These are phyloP conservation scores for Arctocebus calabarensis DNA, from an alignment of 2,797 vertebrate genomes.

Conservation along the genomic window DNA sequence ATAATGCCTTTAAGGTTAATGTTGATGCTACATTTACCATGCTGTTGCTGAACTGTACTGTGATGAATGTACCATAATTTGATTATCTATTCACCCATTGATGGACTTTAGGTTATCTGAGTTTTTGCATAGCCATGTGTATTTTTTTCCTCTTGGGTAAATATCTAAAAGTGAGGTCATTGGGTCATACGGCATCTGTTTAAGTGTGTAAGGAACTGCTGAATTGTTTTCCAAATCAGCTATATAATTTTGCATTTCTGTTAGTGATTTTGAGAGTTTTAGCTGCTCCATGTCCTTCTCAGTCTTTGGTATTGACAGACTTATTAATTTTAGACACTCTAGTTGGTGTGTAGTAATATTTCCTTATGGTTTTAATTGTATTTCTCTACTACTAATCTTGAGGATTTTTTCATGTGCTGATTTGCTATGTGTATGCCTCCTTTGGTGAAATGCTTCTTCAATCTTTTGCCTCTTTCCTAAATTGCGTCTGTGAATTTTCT, in stretches of 20 bases:
- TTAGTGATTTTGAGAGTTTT: not conserved
- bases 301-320: not conserved
- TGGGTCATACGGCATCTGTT: not conserved
- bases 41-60: not conserved
- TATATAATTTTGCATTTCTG: not conserved
- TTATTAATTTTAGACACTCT: not conserved
- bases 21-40: not conserved
- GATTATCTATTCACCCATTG: not conserved
- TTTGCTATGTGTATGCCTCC: not conserved
- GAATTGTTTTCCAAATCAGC: not conserved
- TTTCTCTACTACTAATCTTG: not conserved
- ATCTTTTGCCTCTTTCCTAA: not conserved
- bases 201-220: not conserved
- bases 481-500: not conserved
- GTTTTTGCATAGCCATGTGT: not conserved
- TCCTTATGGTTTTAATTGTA: not conserved
- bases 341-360: not conserved
- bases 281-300: not conserved
- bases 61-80: not conserved
- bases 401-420: not conserved
- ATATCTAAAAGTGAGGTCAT: not conserved
- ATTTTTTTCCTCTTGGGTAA: not conserved
- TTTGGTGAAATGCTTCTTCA: not conserved
- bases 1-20: not conserved
- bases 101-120: not conserved